Evolutionary conservation across 2,888 invertebrate genomes (phyloP).

Genomic region (Chrysotoxum bicinctum): DNA sequence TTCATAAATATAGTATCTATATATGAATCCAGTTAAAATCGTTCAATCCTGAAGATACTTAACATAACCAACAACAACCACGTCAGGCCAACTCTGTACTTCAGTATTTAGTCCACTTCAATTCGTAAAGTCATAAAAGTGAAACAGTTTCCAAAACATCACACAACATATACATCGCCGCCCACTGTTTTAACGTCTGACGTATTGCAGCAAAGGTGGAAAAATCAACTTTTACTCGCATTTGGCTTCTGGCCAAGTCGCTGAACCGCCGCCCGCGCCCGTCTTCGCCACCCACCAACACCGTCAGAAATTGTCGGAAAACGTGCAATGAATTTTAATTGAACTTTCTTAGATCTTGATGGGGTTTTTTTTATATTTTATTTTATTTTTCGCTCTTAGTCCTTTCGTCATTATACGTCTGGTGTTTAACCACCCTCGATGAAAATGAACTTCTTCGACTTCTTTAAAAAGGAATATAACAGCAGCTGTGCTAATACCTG

Average conservation of each 20-base stretch:
- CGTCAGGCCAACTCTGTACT: too few species aligned
- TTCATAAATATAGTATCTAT: too few species aligned
- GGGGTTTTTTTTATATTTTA: background rate
- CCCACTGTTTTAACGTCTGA: constrained; percentile 18
- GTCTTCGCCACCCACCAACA: background rate
- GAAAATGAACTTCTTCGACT: constrained; percentile 58
- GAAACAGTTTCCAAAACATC: constrained; percentile 22
- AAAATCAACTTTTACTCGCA: constrained; percentile 70
- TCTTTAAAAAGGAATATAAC: constrained; percentile 41
- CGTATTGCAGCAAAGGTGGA: constrained; percentile 68
- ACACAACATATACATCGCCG: background rate
- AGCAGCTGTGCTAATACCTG: constrained; percentile 59
- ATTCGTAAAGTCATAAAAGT: constrained; percentile 51
- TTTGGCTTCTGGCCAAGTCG: constrained; percentile 66
- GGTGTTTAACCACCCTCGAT: constrained; percentile 30
- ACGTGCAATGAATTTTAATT: constrained; percentile 73
- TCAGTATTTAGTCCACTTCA: background rate
- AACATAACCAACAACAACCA: too few species aligned
- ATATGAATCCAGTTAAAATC: too few species aligned
- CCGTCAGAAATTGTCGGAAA: constrained; percentile 31
- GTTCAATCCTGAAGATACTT: too few species aligned
- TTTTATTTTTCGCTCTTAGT: background rate
- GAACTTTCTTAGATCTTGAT: constrained; percentile 48
- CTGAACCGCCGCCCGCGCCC: background rate
- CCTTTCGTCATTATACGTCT: background rate